Evolutionary conservation across 2,797 vertebrate genomes (phyloP).

Genomic region (Corythornis leucogaster): DNA sequence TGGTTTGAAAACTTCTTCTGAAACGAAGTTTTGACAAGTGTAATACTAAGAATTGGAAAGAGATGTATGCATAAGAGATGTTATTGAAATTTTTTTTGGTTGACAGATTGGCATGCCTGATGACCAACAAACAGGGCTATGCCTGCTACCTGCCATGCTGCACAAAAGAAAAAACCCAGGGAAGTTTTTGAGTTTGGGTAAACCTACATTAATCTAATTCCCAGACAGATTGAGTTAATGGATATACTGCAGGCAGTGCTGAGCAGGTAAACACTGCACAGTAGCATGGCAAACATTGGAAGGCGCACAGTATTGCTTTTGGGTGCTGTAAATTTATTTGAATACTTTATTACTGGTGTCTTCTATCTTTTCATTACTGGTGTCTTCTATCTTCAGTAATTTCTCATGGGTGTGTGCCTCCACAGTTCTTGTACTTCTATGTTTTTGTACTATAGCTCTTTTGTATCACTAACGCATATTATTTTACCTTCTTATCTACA

Average conservation of each 20-base stretch:
- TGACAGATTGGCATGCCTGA: neutral
- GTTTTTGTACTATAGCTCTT: neutral
- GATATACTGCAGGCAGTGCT: neutral
- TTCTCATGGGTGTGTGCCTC: neutral
- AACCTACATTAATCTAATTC: neutral
- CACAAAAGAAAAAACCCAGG: neutral
- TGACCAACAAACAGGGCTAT: neutral
- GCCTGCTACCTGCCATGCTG: neutral
- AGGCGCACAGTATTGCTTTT: neutral
- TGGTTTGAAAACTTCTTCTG: neutral
- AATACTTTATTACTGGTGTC: too few species aligned
- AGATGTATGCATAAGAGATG: neutral
- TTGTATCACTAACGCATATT: neutral
- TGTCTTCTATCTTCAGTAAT: neutral
- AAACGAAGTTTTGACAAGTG: neutral
- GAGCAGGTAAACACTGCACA: neutral
- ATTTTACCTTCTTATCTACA: neutral
- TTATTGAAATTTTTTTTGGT: neutral
- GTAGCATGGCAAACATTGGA: neutral
- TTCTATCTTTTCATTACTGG: too few species aligned
- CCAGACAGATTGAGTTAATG: neutral
- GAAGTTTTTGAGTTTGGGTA: neutral
- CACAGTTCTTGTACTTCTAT: neutral
- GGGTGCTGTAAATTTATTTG: neutral
- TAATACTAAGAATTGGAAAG: neutral